Percentiles rank a stretch among this genome's conserved stretches.
Conservation (phyloP, 2,797 vertebrate genomes). For the Malurus leucopterus region DNA sequence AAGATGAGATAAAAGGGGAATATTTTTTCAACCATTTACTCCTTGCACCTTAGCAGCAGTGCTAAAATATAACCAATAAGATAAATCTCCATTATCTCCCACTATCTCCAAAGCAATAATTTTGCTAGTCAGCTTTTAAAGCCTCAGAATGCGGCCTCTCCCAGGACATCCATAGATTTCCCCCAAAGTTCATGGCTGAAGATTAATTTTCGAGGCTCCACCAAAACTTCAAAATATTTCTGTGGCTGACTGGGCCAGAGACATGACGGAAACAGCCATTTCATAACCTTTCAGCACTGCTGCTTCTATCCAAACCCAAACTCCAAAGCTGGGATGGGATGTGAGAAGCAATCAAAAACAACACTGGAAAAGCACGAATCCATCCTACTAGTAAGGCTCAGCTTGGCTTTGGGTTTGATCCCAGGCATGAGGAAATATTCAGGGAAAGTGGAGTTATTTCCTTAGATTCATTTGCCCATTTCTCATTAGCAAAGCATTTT, state of each 20-base stretch:
- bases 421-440: conserved; percentile 46
- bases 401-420: conserved; percentile 26
- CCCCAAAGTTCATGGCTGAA: conserved; percentile 3
- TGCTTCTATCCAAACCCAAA: conserved; percentile 29
- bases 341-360: conserved; percentile 41
- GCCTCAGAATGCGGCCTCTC: neutral
- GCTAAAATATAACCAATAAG: neutral
- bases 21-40: neutral
- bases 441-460: conserved; percentile 30
- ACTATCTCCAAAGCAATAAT: neutral
- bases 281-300: conserved; percentile 27
- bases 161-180: neutral
- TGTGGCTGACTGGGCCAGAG: conserved; percentile 43
- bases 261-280: conserved; percentile 23
- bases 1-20: neutral
- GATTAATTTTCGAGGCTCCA: conserved; percentile 37
- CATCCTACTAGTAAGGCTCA: neutral
- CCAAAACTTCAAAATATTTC: conserved; percentile 38
- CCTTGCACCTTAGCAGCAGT: neutral
- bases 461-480: conserved; percentile 42
- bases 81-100: neutral
- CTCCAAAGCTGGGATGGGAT: conserved; percentile 18
- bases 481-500: conserved; percentile 33
- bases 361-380: neutral
- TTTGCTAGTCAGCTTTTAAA: neutral